Base-by-base conservation (phyloP, 2,888 invertebrate species). In the Aphodius sticticus region DNA sequence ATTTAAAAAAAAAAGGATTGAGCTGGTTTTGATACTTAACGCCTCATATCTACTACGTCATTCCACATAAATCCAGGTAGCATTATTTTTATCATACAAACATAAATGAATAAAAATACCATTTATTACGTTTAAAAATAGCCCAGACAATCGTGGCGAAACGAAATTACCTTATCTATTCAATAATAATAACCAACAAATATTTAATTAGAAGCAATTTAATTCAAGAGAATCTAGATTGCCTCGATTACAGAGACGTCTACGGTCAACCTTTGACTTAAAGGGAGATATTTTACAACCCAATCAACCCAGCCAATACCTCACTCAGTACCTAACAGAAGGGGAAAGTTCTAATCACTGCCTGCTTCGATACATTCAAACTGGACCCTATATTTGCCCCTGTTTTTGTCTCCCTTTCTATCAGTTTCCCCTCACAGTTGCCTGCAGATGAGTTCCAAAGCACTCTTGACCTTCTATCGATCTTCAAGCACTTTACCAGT, bases 171-270 rank as follows among this genome's bases (percentile, higher is more conserved):
- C n/a, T n/a, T n/a, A n/a, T n/a, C n/a, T n/a, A n/a, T n/a, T n/a
- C n/a, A n/a, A n/a, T n/a, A n/a, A n/a, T n/a, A n/a, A n/a, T n/a
- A n/a, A n/a, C n/a, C 16, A 15, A 6, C 71, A 71, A 71, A 7
- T 7, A n/a, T 74, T 36, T 16, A 74, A 74, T 16, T 16, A n/a
- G 15, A 37, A 74, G 16, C 26, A 26, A 74, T 16, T 74, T 74
- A 74, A 74, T 74, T 74, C 26, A 74, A 53, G 9, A 53, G 53
- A 53, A 53, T 53, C 53, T 9, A 12, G 53, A 26, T 26, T 26
- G 26, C 26, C 26, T 26, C 26, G 26, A 1, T 26, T 26, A 26
- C 26, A 26, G 26, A 26, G 26, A 26, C 26, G 26, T 26, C 26
- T 26, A 26, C 26, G 26, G 26, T 26, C 26, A 26, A 26, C 26